These are phyloP conservation scores for Siniperca chuatsi DNA, from an alignment of 2,113 vertebrate genomes.

Conservation along the genomic window DNA sequence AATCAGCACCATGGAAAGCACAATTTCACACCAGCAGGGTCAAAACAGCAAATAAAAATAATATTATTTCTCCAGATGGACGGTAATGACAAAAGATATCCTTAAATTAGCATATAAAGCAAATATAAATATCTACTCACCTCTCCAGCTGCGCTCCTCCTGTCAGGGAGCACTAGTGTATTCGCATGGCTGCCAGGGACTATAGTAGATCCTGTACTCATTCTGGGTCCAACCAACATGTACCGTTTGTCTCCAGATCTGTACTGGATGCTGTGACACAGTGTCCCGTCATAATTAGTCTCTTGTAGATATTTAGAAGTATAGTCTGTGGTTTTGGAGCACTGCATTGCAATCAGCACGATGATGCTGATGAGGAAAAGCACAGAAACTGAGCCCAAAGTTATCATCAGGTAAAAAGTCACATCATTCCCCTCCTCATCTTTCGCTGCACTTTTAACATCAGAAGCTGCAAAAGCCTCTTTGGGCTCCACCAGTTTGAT, in stretches of 20 bases:
- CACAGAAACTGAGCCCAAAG: too few relatives aligned
- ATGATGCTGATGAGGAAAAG: too few relatives aligned
- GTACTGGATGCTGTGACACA: conserved; percentile 43
- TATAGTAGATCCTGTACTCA: conserved; percentile 80
- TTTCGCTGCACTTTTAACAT: too few relatives aligned
- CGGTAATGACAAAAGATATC: fast-evolving
- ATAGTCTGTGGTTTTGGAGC: too few relatives aligned
- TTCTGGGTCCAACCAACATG: conserved; percentile 83
- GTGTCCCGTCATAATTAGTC: conserved; percentile 76
- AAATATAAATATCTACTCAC: conserved; percentile 52
- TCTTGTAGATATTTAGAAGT: conserved; percentile 50
- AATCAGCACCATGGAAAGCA: conserved; percentile 71
- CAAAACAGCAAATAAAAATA: neutral
- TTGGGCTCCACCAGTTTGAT: too few relatives aligned
- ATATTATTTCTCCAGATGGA: neutral
- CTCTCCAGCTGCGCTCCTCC: conserved; percentile 56
- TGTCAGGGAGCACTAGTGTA: conserved; percentile 73
- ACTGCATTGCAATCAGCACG: too few relatives aligned
- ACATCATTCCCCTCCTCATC: too few relatives aligned
- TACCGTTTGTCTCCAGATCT: conserved; percentile 46
- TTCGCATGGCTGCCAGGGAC: conserved; percentile 78
- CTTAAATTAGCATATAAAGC: fast-evolving
- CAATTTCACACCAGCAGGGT: neutral
- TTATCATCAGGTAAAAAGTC: too few relatives aligned
- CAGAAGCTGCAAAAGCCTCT: too few relatives aligned